phyloP scores from a whole-genome alignment of 2,888 invertebrate genomes.

The Therioaphis trifolii region DNA sequence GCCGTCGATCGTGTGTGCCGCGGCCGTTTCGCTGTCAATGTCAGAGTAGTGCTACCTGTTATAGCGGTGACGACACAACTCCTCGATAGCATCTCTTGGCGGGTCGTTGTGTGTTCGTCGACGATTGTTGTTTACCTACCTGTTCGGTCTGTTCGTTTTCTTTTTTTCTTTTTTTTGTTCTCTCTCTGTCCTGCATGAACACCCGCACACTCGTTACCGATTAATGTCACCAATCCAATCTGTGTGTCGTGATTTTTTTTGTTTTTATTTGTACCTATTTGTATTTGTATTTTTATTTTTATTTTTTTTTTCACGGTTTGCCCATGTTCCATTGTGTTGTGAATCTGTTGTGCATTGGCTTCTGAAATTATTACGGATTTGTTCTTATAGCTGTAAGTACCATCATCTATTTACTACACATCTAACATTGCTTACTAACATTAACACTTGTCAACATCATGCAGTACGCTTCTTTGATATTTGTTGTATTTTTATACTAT shows the following conservation, averaged over 20 bases:
- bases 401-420: background rate
- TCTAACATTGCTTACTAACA: background rate
- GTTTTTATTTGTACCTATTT: slow-evolving; percentile 10
- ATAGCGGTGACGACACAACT: too few relatives aligned
- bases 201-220: too few relatives aligned
- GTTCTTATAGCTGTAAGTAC: slow-evolving; percentile 54
- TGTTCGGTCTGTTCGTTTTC: background rate
- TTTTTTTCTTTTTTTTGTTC: slow-evolving; percentile 2
- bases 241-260: background rate
- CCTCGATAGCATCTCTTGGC: too few relatives aligned
- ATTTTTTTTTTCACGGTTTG: slow-evolving; percentile 11
- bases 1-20: too few relatives aligned
- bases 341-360: slow-evolving; percentile 40
- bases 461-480: background rate
- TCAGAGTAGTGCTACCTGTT: too few relatives aligned
- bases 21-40: too few relatives aligned
- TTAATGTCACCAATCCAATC: background rate
- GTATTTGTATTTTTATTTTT: slow-evolving; percentile 7
- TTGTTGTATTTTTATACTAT: background rate
- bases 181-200: background rate
- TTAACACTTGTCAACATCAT: background rate
- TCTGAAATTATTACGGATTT: slow-evolving; percentile 32
- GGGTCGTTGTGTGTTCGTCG: too few relatives aligned
- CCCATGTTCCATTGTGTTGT: slow-evolving; percentile 14
- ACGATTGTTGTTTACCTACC: too few relatives aligned